Evolutionary conservation across 2,888 invertebrate species (phyloP).

Genomic region (Scaptodrosophila latifasciaeformis): DNA sequence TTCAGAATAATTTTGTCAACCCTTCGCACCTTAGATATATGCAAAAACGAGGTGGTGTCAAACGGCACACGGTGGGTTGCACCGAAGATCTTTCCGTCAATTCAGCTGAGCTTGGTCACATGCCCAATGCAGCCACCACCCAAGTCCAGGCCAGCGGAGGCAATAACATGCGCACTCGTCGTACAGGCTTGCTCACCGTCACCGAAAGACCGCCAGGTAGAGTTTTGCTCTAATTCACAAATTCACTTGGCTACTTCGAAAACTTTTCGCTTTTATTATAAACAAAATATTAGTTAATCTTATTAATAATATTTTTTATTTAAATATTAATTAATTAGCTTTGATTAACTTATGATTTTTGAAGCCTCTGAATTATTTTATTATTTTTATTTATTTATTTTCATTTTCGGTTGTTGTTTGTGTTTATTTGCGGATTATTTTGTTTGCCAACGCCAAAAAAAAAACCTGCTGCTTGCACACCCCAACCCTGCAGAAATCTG

Average conservation of each 20-base stretch:
- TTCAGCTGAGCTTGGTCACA: conserved; percentile 35
- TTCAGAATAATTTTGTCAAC: too few species aligned
- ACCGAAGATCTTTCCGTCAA: conserved; percentile 79
- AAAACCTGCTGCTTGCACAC: conserved; percentile 9
- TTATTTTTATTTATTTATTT: conserved; percentile 10
- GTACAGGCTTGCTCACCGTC: conserved; percentile 89
- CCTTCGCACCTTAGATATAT: conserved; percentile 77
- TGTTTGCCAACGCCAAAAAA: conserved; percentile 51
- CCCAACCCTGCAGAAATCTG: conserved; percentile 89
- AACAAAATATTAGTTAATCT: too few species aligned
- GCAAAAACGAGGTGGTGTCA: conserved; percentile 83
- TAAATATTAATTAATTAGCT: conserved; percentile 1
- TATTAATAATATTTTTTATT: too few species aligned
- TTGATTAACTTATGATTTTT: too few species aligned
- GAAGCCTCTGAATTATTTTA: conserved; percentile 13
- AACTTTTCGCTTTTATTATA: too few species aligned
- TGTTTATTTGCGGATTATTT: conserved; percentile 58
- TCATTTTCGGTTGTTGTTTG: conserved; percentile 33
- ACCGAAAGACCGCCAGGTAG: conserved; percentile 91
- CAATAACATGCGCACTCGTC: conserved; percentile 80
- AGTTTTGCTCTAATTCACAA: conserved; percentile 32
- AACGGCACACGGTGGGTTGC: conserved; percentile 87
- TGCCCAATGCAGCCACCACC: conserved; percentile 4
- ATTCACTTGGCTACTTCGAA: neutral
- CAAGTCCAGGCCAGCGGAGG: conserved; percentile 47